These are phyloP conservation scores for Ctenomys sociabilis DNA, from an alignment of 2,113 vertebrate species.

Conservation along the genomic window DNA sequence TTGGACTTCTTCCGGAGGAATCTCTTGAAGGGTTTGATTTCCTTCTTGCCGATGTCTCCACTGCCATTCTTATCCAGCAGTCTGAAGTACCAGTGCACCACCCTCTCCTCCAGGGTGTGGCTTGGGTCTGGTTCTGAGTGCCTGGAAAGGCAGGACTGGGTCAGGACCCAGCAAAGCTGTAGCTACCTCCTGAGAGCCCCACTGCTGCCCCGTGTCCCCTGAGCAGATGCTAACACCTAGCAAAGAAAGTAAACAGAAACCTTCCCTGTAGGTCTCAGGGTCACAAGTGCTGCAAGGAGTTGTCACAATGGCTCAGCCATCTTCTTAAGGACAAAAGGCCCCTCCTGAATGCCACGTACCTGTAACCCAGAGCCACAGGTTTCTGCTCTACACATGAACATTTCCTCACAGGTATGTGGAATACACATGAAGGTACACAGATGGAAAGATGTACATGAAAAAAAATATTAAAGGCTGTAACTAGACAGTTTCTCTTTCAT, in stretches of 20 bases:
- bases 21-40: constrained; percentile 97
- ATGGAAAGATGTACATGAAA: too few relatives aligned
- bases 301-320: accelerated
- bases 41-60: constrained; percentile 97
- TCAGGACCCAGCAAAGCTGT: not conserved
- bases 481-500: not conserved
- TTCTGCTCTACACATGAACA: accelerated
- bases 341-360: not conserved
- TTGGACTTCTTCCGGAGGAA: constrained; percentile 97
- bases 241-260: not conserved
- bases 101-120: constrained; percentile 97
- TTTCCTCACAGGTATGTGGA: accelerated
- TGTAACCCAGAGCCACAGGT: not conserved
- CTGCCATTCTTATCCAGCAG: constrained; percentile 96
- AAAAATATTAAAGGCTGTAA: not conserved
- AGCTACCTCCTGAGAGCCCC: not conserved
- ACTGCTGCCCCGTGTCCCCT: not conserved
- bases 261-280: not conserved
- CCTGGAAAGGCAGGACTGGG: constrained; percentile 78
- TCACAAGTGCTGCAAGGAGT: accelerated
- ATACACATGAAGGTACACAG: not conserved
- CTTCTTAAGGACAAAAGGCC: not conserved
- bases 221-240: not conserved
- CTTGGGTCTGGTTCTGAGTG: constrained; percentile 96
- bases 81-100: constrained; percentile 98